Base-by-base conservation (phyloP, 2,888 invertebrate species). In the Ctenicera cuprea region DNA sequence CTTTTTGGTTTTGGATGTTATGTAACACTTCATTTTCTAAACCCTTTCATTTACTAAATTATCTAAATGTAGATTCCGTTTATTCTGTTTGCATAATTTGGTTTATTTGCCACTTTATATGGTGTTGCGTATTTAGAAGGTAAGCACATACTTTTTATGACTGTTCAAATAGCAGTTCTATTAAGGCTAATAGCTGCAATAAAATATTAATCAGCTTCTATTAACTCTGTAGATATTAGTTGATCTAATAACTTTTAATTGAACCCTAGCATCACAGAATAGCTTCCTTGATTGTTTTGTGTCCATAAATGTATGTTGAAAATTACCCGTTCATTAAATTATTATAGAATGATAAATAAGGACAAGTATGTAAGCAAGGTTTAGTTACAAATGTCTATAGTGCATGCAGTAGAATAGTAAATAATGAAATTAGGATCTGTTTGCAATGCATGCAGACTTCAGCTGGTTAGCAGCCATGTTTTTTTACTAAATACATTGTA, bases 141-240 rank as follows among this genome's bases (percentile, higher is more conserved):
- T 80, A 80, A 80, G 80, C 77, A 77, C 37, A 64, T 73, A 76
- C 68, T 78, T 73, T n/a, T 76, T 77, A 76, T 71, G 67, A 72
- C 76, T 79, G 38, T 26, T 72, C 57, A 18, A 62, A 48, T 48
- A 54, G 37, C 37, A 41, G 8, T 43, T 16, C 54, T 52, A 14
- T 57, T 7, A 7, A 57, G 16, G 11, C 57, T 57, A 38, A 37
- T 37, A 33, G 37, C 33, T 20, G 57, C 20, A 59, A 38, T 59
- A 38, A 59, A 38, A 52, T 64, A 54, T 50, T 64, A 43, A 64
- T 26, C 11, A 3, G 54, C 50, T 66, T 48, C 43, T 14, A 48
- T 48, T 48, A 48, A 48, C 48, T 20, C 1, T 18, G 7, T 16
- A 48, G 18, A 18, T 7, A 7, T 11, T 48, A 16, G 22, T 26